phyloP scores from a whole-genome alignment of 2,888 invertebrate genomes.

The Hipparchia sbordonii region DNA sequence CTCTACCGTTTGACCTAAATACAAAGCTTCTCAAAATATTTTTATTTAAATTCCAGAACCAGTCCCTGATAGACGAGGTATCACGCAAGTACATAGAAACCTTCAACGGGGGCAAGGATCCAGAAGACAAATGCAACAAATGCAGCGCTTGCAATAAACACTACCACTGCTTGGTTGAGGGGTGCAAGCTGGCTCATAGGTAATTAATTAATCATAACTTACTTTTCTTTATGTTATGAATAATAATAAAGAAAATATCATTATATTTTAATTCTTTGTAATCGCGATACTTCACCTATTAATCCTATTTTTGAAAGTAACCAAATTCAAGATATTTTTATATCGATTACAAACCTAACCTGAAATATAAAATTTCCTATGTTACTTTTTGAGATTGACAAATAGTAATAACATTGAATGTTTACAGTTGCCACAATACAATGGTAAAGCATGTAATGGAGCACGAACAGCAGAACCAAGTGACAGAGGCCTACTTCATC shows the following conservation, averaged over 20 bases:
- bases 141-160: conserved; percentile 90
- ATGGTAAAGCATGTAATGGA: conserved; percentile 94
- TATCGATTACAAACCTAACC: no score
- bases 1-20: background rate
- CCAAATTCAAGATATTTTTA: no score
- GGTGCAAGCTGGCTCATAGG: conserved; percentile 89
- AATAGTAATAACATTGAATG: background rate
- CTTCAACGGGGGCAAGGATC: conserved; percentile 76
- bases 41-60: conserved; percentile 59
- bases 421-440: conserved; percentile 83
- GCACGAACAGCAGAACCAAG: conserved; percentile 94
- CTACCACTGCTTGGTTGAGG: conserved; percentile 92
- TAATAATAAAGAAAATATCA: no score
- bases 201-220: conserved; percentile 50
- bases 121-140: conserved; percentile 79
- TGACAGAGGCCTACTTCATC: conserved; percentile 90
- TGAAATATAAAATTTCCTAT: background rate
- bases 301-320: no score
- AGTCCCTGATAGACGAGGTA: conserved; percentile 83
- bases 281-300: no score
- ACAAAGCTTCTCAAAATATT: background rate
- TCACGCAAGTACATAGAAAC: conserved; percentile 79
- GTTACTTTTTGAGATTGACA: background rate
- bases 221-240: no score
- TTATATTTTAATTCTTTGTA: no score